A percentile compares a stretch with the other conserved stretches of the same genome.
These are phyloP conservation scores for Podiceps cristatus DNA, from an alignment of 2,113 vertebrate genomes.

Conservation along the genomic window DNA sequence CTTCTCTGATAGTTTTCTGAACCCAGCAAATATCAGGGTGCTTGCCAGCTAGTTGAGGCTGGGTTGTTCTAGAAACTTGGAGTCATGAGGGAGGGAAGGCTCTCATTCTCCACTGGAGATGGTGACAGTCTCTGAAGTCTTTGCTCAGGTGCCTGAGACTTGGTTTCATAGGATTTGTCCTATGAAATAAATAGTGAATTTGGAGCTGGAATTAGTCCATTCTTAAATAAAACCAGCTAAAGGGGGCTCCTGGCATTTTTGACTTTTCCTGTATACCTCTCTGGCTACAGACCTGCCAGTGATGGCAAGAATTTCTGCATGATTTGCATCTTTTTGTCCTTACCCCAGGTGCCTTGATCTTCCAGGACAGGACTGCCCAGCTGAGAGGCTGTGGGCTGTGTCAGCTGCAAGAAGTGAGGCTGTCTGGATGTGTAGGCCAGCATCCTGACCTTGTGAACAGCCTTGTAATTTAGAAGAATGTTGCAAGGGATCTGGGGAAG, in stretches of 20 bases:
- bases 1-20: slow-evolving; percentile 28
- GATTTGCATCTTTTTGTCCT: neutral
- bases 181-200: no score
- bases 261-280: neutral
- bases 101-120: neutral
- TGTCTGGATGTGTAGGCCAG: neutral
- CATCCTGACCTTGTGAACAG: neutral
- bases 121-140: neutral
- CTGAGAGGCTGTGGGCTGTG: neutral
- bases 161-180: neutral
- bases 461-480: neutral
- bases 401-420: neutral
- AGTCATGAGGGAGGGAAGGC: neutral
- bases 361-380: neutral
- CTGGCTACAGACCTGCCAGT: neutral
- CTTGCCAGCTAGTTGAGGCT: slow-evolving; percentile 5
- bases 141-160: neutral
- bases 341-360: neutral
- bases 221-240: neutral
- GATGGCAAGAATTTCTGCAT: neutral
- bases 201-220: neutral
- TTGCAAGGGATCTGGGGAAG: neutral
- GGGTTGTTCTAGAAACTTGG: neutral
- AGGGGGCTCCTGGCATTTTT: neutral
- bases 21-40: slow-evolving; percentile 2